phyloP scores from a whole-genome alignment of 2,888 invertebrate species.

The Copidosoma aretas region DNA sequence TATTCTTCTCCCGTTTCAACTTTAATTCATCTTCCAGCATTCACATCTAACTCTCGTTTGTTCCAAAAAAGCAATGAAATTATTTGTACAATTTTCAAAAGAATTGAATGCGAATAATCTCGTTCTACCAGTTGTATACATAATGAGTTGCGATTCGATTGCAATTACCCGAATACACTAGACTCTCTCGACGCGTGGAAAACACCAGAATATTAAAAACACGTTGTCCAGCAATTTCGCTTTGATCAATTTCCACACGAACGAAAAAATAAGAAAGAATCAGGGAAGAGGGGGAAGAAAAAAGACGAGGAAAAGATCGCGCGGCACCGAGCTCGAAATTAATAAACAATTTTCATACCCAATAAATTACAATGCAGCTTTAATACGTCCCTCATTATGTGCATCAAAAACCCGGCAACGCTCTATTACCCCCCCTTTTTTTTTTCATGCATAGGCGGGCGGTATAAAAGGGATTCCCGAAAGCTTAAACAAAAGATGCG shows the following conservation, averaged over 20 bases:
- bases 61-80: too few species aligned
- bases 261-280: not conserved
- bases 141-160: slow-evolving; percentile 23
- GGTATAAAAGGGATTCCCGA: not conserved
- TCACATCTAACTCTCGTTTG: too few species aligned
- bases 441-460: not conserved
- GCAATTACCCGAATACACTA: slow-evolving; percentile 30
- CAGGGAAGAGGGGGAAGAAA: not conserved
- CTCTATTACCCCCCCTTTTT: not conserved
- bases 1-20: too few species aligned
- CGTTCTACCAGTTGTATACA: slow-evolving; percentile 5
- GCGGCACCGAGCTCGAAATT: slow-evolving; percentile 12
- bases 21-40: too few species aligned
- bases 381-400: slow-evolving; percentile 15
- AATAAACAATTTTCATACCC: slow-evolving; percentile 40
- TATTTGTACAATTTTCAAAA: slow-evolving; percentile 8
- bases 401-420: slow-evolving; percentile 4
- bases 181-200: not conserved
- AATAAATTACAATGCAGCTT: slow-evolving; percentile 30
- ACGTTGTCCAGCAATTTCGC: slow-evolving; percentile 32
- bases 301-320: not conserved
- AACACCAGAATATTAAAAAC: slow-evolving; percentile 28
- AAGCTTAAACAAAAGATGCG: slow-evolving; percentile 31
- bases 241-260: slow-evolving; percentile 11
- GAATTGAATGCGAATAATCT: slow-evolving; percentile 21